Evolutionary conservation across 2,797 vertebrate genomes (phyloP), one percentile per base, ranked within the genome.

Genomic region (Muraenolepis orangiensis): DNA sequence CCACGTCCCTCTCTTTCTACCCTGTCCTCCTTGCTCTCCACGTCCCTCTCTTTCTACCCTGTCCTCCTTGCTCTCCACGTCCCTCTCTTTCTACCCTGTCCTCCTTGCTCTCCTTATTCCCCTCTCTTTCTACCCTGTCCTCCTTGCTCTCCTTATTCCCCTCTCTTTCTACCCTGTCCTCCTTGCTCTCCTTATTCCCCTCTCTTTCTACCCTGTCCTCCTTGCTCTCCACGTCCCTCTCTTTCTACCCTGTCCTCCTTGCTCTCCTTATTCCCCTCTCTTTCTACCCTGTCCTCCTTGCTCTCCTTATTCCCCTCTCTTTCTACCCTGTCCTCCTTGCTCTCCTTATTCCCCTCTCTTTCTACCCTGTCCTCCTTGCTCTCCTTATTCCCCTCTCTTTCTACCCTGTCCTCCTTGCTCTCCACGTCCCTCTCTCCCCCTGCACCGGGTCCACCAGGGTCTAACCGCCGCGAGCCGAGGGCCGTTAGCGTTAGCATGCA

Each of bases 191-290:
- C 36, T 1, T 10, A 10, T 10, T 36, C 72, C 16, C 20, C 67
- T 32, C 51, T 8, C 87, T 87, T 75, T 83, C 82, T n/a, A n/a
- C n/a, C 81, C 80, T 76, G n/a, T n/a, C 82, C 75, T n/a, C 87
- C 84, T 26, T 75, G 86, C 42, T 79, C 79, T 82, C 81, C 67
- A 26, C n/a, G 74, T 81, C 61, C 1, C 42, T 61, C 38, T 64
- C 29, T 38, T 46, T 51, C 29, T 26, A n/a, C 20, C n/a, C n/a
- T n/a, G n/a, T n/a, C n/a, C n/a, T n/a, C n/a, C n/a, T n/a, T n/a
- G n/a, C n/a, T n/a, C n/a, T n/a, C n/a, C n/a, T n/a, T n/a, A n/a
- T n/a, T n/a, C n/a, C n/a, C n/a, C n/a, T n/a, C 40, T 40, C 23
- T 23, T 12, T 28, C 32, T 42, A 20, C 51, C 23, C 36, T 10